Conservation (phyloP, 2,113 vertebrate species). For the Brachyhypopomus occidentalis region DNA sequence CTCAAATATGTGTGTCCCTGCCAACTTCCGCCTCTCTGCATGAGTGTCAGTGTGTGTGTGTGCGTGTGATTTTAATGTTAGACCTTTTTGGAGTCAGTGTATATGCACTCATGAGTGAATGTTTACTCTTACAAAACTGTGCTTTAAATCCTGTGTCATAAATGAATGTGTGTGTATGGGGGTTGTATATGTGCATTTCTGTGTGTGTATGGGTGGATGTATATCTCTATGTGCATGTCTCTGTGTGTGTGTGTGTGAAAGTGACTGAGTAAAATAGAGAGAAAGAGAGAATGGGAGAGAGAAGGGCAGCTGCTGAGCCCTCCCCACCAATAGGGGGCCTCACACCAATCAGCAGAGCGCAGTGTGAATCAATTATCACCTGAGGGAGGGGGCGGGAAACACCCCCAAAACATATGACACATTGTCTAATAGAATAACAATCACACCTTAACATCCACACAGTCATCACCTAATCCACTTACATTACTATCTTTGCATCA, state of each 20-base stretch:
- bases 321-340: conserved; percentile 78
- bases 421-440: conserved; percentile 78
- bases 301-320: conserved; percentile 64
- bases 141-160: too few relatives aligned
- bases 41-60: conserved; percentile 49
- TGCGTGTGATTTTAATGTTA: conserved; percentile 42
- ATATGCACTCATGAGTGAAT: conserved; percentile 2
- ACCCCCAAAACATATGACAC: conserved; percentile 64
- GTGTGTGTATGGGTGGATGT: conserved; percentile 12
- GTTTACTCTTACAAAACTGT: neutral
- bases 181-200: conserved; percentile 15
- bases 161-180: too few relatives aligned
- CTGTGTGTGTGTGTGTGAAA: conserved; percentile 12
- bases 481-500: neutral
- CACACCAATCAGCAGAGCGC: conserved; percentile 81
- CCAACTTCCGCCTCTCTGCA: conserved; percentile 74
- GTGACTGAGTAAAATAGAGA: conserved; percentile 52
- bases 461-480: conserved; percentile 38
- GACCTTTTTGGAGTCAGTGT: conserved; percentile 30
- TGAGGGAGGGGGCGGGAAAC: conserved; percentile 81
- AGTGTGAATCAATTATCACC: conserved; percentile 84
- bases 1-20: conserved; percentile 67
- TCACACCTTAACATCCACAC: conserved; percentile 59
- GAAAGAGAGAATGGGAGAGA: conserved; percentile 52
- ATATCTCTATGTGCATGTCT: conserved; percentile 17